Evolutionary conservation across 1,140 invertebrate species (phyloP).

Genomic region (Periplaneta americana): DNA sequence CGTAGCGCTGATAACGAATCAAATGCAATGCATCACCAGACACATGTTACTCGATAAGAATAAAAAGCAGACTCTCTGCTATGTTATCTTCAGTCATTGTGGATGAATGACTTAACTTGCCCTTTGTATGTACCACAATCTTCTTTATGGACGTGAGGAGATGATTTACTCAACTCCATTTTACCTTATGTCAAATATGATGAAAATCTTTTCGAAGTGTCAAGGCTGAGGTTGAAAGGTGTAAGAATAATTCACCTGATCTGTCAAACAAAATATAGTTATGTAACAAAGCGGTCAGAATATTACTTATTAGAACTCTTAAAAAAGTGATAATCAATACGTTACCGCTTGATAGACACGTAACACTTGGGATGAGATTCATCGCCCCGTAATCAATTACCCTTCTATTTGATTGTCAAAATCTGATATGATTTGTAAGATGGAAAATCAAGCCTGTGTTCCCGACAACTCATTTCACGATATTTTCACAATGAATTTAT

Average conservation of each 20-base stretch:
- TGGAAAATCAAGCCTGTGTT: too few species aligned
- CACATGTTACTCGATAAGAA: not conserved
- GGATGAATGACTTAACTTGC: not conserved
- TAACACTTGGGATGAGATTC: not conserved
- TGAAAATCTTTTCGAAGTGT: not conserved
- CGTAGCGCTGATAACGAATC: too few species aligned
- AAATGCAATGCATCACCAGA: too few species aligned
- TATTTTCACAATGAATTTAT: too few species aligned
- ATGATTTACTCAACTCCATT: not conserved
- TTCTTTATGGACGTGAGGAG: not conserved
- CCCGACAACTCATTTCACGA: too few species aligned
- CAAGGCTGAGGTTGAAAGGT: not conserved
- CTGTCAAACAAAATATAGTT: not conserved
- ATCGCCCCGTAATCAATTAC: not conserved
- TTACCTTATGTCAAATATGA: not conserved
- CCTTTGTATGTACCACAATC: too few species aligned
- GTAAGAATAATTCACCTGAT: not conserved
- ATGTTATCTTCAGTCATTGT: too few species aligned
- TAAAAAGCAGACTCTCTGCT: not conserved
- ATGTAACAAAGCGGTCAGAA: not conserved
- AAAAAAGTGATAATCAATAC: not conserved
- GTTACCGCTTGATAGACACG: not conserved
- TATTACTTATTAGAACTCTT: not conserved
- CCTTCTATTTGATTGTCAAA: not conserved
- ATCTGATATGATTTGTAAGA: not conserved